Base-by-base conservation (phyloP, 2,797 vertebrate genomes). In the Gobionotothen gibberifrons region DNA sequence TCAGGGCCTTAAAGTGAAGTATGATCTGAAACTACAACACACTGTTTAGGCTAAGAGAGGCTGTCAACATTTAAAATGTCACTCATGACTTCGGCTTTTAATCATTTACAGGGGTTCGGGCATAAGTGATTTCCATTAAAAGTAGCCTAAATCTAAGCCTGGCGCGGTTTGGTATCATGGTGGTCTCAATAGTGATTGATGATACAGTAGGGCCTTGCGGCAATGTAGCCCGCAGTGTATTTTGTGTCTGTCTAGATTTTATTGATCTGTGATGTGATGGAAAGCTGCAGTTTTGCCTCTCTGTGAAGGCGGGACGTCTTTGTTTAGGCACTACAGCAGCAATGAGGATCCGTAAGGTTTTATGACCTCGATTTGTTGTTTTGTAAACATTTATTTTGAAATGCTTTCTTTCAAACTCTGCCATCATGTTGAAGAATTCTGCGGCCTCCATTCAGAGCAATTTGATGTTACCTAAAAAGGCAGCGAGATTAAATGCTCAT, bases 101-200 rank as follows among this genome's bases (percentile, higher is more conserved):
- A 90, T 86, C 86, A 87, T 81, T 88, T 69, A 83, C 77, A 84
- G 80, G 56, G 65, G 26, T 79, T 62, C 66, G 46, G 74, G 78
- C 67, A 43, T 72, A 84, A 87, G 61, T 84, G 62, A 86, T 77
- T 82, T 65, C 43, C 63, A 83, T 73, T 80, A 79, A 44, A 69
- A 81, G 67, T 68, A 76, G 75, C 55, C 78, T 81, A 57, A 85
- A 76, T 74, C 36, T 76, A 66, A 82, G 80, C 78, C 70, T 59
- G 48, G 82, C 85, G 88, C 48, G 74, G 89, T 85, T 78, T 79
- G 49, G 82, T 70, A 82, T 52, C 85, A 85, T 40, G 84, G 89
- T 92, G 91, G 90, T 90, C 90, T 85, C 67, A 47, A 2, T 56
- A 39, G 62, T 78, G 79, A 90, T 88, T 87, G 84, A 89, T 89